These are phyloP conservation scores for Eilema sororculum DNA, from an alignment of 2,888 invertebrate genomes.

Conservation along the genomic window DNA sequence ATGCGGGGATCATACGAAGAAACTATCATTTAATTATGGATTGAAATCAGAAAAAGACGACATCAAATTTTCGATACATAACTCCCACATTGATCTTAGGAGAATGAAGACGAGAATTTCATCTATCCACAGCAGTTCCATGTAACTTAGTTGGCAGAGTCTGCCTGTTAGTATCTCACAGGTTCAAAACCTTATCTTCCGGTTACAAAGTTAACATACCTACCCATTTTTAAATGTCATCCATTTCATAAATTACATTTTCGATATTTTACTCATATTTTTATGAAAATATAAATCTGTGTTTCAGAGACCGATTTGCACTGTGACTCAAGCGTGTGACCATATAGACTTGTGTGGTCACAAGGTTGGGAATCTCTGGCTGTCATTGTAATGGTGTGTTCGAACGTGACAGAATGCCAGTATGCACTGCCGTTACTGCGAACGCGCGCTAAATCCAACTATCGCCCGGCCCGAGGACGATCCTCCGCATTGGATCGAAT, in stretches of 20 bases:
- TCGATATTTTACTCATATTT: background rate
- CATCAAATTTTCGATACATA: background rate
- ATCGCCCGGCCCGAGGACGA: conserved; percentile 18
- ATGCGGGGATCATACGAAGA: background rate
- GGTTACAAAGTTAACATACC: too few relatives aligned
- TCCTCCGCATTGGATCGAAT: conserved; percentile 4
- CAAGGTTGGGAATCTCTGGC: conserved; percentile 17
- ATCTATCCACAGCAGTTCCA: too few relatives aligned
- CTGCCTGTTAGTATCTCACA: too few relatives aligned
- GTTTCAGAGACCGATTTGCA: background rate
- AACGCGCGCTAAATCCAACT: conserved; percentile 18
- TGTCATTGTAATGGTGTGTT: conserved; percentile 12
- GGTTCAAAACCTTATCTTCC: too few relatives aligned
- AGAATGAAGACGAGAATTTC: background rate
- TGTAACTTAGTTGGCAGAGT: too few relatives aligned
- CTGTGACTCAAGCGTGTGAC: background rate
- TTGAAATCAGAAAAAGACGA: too few relatives aligned
- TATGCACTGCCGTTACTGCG: conserved; percentile 21
- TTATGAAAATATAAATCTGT: background rate
- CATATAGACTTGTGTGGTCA: background rate
- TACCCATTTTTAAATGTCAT: background rate
- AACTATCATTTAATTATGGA: background rate
- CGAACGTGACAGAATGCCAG: conserved; percentile 49
- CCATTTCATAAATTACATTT: too few relatives aligned
- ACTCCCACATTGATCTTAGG: background rate